Evolutionary conservation across 2,113 vertebrate species (phyloP).

Genomic region (Archocentrus centrarchus): DNA sequence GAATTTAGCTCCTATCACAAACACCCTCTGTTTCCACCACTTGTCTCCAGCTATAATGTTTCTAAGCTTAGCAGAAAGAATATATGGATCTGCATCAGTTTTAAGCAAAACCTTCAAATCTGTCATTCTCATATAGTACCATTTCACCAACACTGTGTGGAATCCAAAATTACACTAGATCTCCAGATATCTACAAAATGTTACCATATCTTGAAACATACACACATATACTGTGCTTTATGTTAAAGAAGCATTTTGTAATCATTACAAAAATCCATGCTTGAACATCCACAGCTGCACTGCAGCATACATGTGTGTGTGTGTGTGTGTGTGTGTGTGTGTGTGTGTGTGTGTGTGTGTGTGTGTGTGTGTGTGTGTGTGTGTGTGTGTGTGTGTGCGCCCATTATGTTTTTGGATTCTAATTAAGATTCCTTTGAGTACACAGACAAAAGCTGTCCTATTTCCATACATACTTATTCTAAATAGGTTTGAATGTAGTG

Average conservation of each 20-base stretch:
- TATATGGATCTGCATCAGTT: background rate
- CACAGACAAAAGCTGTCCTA: background rate
- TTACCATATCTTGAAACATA: too few species aligned
- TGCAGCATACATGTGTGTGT: background rate
- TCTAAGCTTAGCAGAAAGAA: background rate
- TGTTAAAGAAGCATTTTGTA: background rate
- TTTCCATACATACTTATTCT: constrained; percentile 2
- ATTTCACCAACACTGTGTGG: background rate
- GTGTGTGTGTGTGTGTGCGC: too few species aligned
- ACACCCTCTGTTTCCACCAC: background rate
- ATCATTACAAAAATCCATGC: background rate
- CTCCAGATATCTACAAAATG: background rate
- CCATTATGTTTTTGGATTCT: background rate
- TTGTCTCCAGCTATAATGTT: background rate
- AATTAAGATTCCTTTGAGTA: constrained; percentile 9
- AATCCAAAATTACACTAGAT: background rate
- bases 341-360: background rate
- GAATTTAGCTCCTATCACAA: constrained; percentile 20
- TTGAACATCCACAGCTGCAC: background rate
- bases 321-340: background rate
- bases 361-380: background rate
- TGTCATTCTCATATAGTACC: background rate
- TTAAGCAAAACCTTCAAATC: background rate
- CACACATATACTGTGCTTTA: background rate
- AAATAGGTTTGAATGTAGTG: background rate